Evolutionary conservation across 1,140 invertebrate genomes (phyloP).

Genomic region (Elymnias hypermnestra): DNA sequence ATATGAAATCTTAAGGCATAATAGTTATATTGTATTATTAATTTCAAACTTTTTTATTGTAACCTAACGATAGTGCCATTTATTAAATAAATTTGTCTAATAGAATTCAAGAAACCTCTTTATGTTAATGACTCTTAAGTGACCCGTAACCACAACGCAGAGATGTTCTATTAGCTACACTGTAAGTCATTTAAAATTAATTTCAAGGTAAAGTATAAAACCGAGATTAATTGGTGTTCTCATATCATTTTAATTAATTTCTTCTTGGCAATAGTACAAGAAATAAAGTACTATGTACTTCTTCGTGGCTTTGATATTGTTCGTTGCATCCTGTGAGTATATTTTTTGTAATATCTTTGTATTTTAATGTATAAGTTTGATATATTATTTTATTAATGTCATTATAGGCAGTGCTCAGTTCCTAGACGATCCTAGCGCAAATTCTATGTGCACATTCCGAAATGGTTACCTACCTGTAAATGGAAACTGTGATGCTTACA

Average conservation of each 20-base stretch:
- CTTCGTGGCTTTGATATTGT: slow-evolving; percentile 14
- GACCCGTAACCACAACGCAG: slow-evolving; percentile 7
- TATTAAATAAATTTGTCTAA: slow-evolving; percentile 12
- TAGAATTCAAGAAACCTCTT: not conserved
- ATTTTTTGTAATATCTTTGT: not conserved
- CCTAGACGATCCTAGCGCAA: slow-evolving; percentile 1
- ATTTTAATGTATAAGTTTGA: too few species aligned
- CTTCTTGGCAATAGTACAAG: too few species aligned
- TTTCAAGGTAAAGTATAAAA: slow-evolving; percentile 18
- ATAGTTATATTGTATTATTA: slow-evolving; percentile 1
- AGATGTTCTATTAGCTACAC: not conserved
- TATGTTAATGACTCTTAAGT: slow-evolving; percentile 3
- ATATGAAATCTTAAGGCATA: not conserved
- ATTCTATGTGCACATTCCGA: slow-evolving; percentile 15
- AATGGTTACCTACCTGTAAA: slow-evolving; percentile 73
- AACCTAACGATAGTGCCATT: slow-evolving; percentile 14
- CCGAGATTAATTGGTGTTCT: too few species aligned
- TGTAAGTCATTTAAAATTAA: slow-evolving; percentile 15
- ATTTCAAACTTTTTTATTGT: slow-evolving; percentile 4
- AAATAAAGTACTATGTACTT: slow-evolving; percentile 18
- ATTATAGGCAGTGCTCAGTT: slow-evolving; percentile 17
- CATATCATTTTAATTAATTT: too few species aligned
- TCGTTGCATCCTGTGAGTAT: slow-evolving; percentile 26
- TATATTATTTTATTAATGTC: too few species aligned
- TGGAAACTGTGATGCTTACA: slow-evolving; percentile 83